Base-by-base conservation (phyloP, 2,797 vertebrate species). In the Coluber constrictor region DNA sequence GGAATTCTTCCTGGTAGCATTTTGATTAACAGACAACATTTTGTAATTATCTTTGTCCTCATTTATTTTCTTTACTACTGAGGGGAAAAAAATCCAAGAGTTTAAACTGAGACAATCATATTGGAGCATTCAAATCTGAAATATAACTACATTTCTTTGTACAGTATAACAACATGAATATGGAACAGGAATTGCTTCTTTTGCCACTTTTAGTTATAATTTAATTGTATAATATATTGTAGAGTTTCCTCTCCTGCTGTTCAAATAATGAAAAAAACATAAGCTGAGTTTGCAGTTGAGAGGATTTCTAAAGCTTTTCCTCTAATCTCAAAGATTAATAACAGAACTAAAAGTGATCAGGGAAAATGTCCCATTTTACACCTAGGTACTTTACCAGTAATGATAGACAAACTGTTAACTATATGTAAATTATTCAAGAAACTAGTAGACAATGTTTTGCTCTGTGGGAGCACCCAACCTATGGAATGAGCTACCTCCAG, bases 11-110 rank as follows among this genome's bases (percentile, higher is more conserved):
- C 88, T 90, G 23, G 11, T 70, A 16, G 79, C 0, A 0, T 79
- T 92, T 95, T 90, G 37, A 92, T 93, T 91, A 90, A 86, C 63
- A 3, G 61, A 89, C 94, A 79, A 47, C 94, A 94, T 86, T 32
- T 5, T 2, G 4, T 83, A 9, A 94, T 95, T 91, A 61, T 87
- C 2, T 0, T 8, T 87, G 51, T 94, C 56, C 91, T 94, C 3
- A 23, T 88, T n/a, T 94, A 12, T 54, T 93, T 87, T 51, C 88
- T 74, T 87, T 27, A 11, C 91, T n/a, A n/a, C 86, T 6, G 0
- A 61, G 87, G 61, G 90, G 93, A 18, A 90, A 91, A 51, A 90
- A 92, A 79, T 83, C 55, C 43, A 90, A 54, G 66, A 32, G 4
- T 89, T 94, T 94, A 18, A 93, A 29, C 61, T 92, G 51, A 47